Base-by-base conservation (phyloP, 64 coral and sea anemone species). In the Cladopsammia gracilis region DNA sequence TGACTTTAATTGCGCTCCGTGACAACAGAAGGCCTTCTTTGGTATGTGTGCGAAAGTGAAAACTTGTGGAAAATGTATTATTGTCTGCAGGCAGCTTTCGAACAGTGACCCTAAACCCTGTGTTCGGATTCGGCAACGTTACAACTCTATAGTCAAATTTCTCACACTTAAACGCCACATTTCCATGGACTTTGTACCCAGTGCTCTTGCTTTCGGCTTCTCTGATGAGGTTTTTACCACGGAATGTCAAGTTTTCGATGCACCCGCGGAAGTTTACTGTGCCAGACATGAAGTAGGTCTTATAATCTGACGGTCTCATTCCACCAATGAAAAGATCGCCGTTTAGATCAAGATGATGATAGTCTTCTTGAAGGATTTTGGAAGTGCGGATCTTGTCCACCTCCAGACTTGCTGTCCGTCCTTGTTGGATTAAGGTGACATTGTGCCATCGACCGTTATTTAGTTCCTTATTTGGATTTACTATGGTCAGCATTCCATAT, bases 31-130 rank as follows among this genome's bases (percentile, higher is more conserved):
- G 59, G 3, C 96, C 96, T 22, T 95, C 43, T 26, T 83, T 69
- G 51, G 84, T 59, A 76, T 84, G 83, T 10, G 96, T 83, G 18
- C 93, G 92, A 75, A 98, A 98, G 46, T 92, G 68, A 62, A 98
- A 95, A 25, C 90, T 93, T 18, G 85, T 53, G 24, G 84, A 92
- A 73, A 98, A 98, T 5, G 70, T 98, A 18, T 92, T 75, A 43
- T 75, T 85, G 42, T 89, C 85, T n/a, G 50, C 69, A 4, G 68
- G 76, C 44, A 90, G 14, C 52, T 94, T 97, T 0, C 53, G 89
- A 13, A 98, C 10, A 11, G 84, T 86, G 0, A 98, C 77, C 58
- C 89, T 89, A 51, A 86, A 80, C 10, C 70, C 88, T 18, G 70
- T 81, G 1, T 92, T 59, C 13, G 83, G 96, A 16, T 70, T 93